Conservation (phyloP, 2,113 vertebrate genomes). For the Pterocles orientalis region DNA sequence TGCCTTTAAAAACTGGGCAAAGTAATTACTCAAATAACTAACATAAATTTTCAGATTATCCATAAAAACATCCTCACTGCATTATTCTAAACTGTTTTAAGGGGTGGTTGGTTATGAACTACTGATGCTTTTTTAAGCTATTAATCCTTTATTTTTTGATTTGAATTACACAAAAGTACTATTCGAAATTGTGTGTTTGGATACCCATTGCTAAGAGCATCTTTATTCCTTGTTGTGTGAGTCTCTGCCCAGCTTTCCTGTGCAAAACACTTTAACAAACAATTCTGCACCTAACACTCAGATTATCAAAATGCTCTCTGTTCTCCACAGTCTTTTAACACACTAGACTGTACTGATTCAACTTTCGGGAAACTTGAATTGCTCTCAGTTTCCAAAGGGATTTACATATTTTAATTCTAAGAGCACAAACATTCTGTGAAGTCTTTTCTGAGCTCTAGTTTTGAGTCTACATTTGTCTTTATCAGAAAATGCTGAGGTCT, state of each 20-base stretch:
- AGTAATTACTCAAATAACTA: not conserved
- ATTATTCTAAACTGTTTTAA: not conserved
- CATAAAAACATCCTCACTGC: not conserved
- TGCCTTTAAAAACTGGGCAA: not conserved
- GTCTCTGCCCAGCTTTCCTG: fast-evolving
- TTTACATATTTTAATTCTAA: not conserved
- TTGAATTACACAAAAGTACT: not conserved
- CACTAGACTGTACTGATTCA: not conserved
- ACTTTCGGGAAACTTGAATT: not conserved
- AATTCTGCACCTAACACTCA: not conserved
- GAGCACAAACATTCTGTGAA: not conserved
- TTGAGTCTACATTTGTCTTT: not conserved
- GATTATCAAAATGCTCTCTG: not conserved
- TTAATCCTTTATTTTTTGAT: not conserved
- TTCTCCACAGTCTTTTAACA: not conserved
- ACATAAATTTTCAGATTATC: not conserved
- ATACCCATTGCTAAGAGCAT: not conserved
- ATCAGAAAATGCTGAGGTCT: not conserved
- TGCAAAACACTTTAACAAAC: not conserved
- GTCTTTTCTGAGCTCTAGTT: not conserved
- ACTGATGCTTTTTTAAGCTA: not conserved
- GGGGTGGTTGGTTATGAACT: not conserved
- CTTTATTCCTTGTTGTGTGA: not conserved
- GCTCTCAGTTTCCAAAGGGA: not conserved
- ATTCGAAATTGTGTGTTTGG: not conserved